Evolutionary conservation across 2,113 vertebrate genomes (phyloP).

Genomic region (Bungarus multicinctus): DNA sequence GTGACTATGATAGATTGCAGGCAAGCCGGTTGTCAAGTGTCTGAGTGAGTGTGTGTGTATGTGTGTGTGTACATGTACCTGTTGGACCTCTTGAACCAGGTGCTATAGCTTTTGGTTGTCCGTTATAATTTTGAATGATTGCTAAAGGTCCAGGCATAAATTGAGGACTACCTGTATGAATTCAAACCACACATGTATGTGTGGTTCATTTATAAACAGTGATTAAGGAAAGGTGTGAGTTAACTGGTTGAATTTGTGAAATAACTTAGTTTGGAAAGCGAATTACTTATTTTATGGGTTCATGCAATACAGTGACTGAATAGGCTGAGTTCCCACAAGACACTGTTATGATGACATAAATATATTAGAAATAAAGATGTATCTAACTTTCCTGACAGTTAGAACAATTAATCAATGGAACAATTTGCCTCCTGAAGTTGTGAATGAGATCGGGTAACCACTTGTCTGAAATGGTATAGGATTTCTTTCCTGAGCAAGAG

Average conservation of each 20-base stretch:
- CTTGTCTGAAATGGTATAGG: no score
- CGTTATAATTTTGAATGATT: neutral
- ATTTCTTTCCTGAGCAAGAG: no score
- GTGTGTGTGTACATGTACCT: neutral
- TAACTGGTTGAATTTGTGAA: neutral
- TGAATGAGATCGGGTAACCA: no score
- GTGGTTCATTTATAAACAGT: neutral
- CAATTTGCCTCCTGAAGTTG: no score
- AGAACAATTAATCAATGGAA: no score
- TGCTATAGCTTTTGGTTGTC: neutral
- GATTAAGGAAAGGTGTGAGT: neutral
- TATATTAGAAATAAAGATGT: no score
- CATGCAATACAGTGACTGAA: neutral
- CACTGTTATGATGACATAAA: no score
- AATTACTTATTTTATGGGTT: neutral
- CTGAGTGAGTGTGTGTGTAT: no score
- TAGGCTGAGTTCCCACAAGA: neutral
- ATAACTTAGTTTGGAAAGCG: neutral
- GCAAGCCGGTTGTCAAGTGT: no score
- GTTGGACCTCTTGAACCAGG: neutral
- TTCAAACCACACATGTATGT: neutral
- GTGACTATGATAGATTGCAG: neutral
- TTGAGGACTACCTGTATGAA: neutral
- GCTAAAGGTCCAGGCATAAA: neutral
- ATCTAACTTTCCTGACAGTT: no score